Evolutionary conservation across 2,888 invertebrate species (phyloP), one percentile per base, ranked within the genome.

Genomic region (Hoplodrina blanda): DNA sequence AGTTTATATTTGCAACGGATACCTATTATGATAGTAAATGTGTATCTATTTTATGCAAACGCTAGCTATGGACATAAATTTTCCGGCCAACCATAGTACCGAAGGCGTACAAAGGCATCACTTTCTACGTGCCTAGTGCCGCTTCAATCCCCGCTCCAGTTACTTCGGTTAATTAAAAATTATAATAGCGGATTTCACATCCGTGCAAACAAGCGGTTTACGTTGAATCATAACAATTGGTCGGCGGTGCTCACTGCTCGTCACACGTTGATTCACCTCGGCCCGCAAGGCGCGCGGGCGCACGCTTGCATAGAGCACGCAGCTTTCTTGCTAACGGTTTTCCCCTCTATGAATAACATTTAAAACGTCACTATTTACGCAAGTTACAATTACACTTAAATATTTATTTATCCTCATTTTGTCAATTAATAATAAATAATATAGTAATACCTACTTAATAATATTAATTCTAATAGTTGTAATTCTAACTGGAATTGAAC

Each of bases 161-260:
- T 95, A 90, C 92, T 87, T 88, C 92, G 91, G 89, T 92, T 95
- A 95, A 95, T 95, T 95, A 95, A 94, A 95, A 95, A 92, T 91
- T 93, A 92, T 95, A 95, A 95, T 95, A 94, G 94, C 92, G 93
- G 95, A 95, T 95, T 95, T 95, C 95, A 95, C 95, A 95, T 93
- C 94, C 94, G 94, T 89, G 90, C 94, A 91, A 92, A 94, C 93
- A 91, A 91, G 91, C 91, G 91, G 91, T 92, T 94, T 93, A 93
- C 93, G 92, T 94, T 94, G 93, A 93, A 93, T 94, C 94, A 93
- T 88, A 92, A 92, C 92, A 92, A 93, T 91, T 87, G 87, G 78
- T 68, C 81, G 81, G 74, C 64, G 80, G 77, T 84, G 83, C 84
- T 79, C 80, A 75, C 67, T 20, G 76, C 79, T 73, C 83, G 91